Evolutionary conservation across 2,888 invertebrate species (phyloP).

Genomic region (Reticulitermes lucifugus): DNA sequence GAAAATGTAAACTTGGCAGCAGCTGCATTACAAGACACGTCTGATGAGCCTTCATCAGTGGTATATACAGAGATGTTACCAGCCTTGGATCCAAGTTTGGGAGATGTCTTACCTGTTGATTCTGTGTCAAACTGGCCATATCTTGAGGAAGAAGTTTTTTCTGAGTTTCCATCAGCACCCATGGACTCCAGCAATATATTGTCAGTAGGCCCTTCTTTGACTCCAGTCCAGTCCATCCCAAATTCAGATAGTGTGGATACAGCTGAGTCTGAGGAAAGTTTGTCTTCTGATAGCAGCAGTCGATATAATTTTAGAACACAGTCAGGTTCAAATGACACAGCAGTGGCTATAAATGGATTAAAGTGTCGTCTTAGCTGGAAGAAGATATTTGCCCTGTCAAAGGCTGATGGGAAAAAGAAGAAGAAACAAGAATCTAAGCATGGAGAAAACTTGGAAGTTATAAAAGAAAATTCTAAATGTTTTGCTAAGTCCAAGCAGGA

Average conservation of each 20-base stretch:
- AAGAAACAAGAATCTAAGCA: background rate
- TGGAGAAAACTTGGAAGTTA: background rate
- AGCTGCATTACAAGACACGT: background rate
- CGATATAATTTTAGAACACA: background rate
- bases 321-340: background rate
- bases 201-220: background rate
- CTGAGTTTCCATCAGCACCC: conserved; percentile 31
- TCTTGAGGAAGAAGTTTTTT: conserved; percentile 51
- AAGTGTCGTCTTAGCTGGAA: conserved; percentile 51
- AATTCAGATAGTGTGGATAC: background rate
- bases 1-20: background rate
- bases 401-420: conserved; percentile 17
- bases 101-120: conserved; percentile 41
- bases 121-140: conserved; percentile 51
- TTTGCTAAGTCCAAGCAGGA: background rate
- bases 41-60: background rate
- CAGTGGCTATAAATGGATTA: conserved; percentile 7
- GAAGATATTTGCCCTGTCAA: conserved; percentile 50
- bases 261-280: background rate
- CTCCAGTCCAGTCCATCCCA: background rate
- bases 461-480: background rate
- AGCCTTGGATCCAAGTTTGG: background rate
- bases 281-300: background rate
- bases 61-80: background rate
- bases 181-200: background rate